Base-by-base conservation (phyloP, 1,140 invertebrate genomes). In the Habropoda laboriosa region DNA sequence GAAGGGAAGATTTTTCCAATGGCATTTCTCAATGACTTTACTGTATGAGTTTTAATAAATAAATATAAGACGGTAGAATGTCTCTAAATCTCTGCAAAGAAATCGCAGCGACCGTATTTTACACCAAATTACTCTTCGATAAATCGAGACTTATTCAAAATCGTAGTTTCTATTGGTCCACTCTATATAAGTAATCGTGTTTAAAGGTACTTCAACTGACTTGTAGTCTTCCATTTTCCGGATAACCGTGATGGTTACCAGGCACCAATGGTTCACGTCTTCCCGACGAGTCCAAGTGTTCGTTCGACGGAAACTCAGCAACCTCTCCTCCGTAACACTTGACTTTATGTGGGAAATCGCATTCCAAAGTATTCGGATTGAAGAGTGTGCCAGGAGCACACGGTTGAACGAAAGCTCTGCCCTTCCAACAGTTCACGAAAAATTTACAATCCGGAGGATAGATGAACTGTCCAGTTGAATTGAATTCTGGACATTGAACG, bases 351-450 rank as follows among this genome's bases (percentile, higher is more conserved):
- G 94, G 94, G 79, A 94, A 95, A 91, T 96, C 95, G 82, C 96
- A 96, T 73, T 94, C 93, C 32, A 94, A 85, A 0, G 93, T 94
- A 21, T 92, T 88, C 0, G 95, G 93, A 91, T 96, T 96, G 85
- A 96, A 96, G 0, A 95, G 88, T 0, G 96, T 96, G 35, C 95
- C 96, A 0, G 95, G 94, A 1, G 94, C 93, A 86, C 96, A 97
- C 8, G 94, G 94, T 85, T 95, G 94, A 3, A 95, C 91, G 49
- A 91, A 89, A 12, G 94, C 94, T 38, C 93, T 90, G 1, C 95
- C 95, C 35, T 94, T 94, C 90, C 93, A 95, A 83, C 96, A 96
- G 85, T 95, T 96, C 12, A 96, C 92, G 88, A 95, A 96, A 80
- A 95, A 95, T 82, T 94, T 94, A 67, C 96, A 96, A 82, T 96